Conservation (phyloP, 2,888 invertebrate genomes). For the Argynnis bischoffii region DNA sequence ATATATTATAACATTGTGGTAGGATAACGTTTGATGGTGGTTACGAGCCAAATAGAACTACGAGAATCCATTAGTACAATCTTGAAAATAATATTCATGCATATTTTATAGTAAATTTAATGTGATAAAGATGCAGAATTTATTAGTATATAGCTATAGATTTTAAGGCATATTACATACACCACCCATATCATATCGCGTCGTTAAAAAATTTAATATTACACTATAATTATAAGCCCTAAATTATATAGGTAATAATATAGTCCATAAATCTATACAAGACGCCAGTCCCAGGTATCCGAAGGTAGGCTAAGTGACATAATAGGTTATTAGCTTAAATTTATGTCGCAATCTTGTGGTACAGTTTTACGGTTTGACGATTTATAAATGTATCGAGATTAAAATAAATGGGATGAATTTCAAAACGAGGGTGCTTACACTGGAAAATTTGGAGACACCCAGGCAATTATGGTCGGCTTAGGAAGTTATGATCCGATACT, state of each 20-base stretch:
- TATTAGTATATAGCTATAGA: no score
- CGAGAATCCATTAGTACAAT: no score
- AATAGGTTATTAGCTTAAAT: conserved; percentile 19
- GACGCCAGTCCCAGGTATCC: not conserved
- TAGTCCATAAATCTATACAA: not conserved
- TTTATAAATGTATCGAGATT: conserved; percentile 31
- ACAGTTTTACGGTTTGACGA: conserved; percentile 15
- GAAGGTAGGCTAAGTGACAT: conserved; percentile 24
- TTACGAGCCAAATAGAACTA: no score
- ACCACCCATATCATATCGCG: no score
- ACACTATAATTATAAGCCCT: not conserved
- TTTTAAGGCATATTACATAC: no score
- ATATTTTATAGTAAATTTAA: no score
- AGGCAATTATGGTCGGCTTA: conserved; percentile 68
- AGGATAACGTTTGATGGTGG: no score
- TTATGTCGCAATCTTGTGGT: conserved; percentile 18
- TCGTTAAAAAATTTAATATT: no score
- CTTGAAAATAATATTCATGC: no score
- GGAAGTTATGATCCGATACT: conserved; percentile 64
- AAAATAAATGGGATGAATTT: conserved; percentile 48
- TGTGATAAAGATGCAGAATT: no score
- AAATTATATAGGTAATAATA: not conserved
- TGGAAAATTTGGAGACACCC: conserved; percentile 55
- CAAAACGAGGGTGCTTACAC: conserved; percentile 49
- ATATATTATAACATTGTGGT: no score